phyloP scores from a whole-genome alignment of 2,888 invertebrate species.

The Lapara coniferarum region DNA sequence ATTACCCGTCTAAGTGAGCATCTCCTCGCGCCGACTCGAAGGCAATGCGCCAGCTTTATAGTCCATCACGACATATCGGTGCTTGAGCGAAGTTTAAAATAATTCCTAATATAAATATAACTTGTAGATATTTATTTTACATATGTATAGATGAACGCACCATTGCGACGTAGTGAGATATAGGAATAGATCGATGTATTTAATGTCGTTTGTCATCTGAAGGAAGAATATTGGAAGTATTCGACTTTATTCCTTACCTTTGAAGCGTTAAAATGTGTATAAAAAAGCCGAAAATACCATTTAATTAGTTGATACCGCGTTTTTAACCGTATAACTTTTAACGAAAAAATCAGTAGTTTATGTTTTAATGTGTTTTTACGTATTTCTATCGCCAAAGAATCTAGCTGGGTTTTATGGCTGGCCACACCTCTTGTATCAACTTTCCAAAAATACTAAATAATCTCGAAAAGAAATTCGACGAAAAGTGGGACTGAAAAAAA shows the following conservation, averaged over 20 bases:
- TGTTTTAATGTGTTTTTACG: too few species aligned
- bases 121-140: constrained; percentile 49
- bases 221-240: constrained; percentile 1
- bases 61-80: constrained; percentile 82
- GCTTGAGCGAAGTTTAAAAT: constrained; percentile 68
- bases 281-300: too few species aligned
- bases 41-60: constrained; percentile 41
- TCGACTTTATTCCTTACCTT: too few species aligned
- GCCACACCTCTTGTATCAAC: too few species aligned
- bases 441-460: too few species aligned
- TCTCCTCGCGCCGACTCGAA: background rate
- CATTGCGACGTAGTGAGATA: constrained; percentile 54
- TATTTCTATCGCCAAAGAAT: too few species aligned
- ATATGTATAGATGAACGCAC: constrained; percentile 50
- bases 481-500: too few species aligned
- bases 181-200: constrained; percentile 39
- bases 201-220: constrained; percentile 7
- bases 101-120: constrained; percentile 68
- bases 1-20: background rate
- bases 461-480: too few species aligned
- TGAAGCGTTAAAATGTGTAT: too few species aligned
- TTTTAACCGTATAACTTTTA: background rate
- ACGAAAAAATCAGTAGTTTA: background rate
- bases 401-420: too few species aligned
- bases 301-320: background rate